phyloP scores from a whole-genome alignment of 2,888 invertebrate genomes.

The Tetranychus piercei region DNA sequence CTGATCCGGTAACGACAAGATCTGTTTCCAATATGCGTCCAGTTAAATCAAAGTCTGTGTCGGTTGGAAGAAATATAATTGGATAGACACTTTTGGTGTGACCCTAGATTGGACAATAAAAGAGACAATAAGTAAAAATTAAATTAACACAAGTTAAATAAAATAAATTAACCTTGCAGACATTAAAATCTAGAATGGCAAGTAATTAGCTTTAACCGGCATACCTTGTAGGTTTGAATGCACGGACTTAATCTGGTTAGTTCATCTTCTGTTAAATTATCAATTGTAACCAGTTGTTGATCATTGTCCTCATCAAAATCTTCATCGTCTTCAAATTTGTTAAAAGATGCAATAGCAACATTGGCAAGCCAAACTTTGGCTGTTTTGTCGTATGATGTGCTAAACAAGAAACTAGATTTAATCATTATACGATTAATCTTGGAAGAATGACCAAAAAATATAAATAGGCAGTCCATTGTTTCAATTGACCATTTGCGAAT shows the following conservation, averaged over 20 bases:
- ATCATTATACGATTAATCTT: slow-evolving; percentile 36
- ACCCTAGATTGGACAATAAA: slow-evolving; percentile 31
- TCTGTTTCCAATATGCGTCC: slow-evolving; percentile 29
- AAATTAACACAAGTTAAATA: neutral
- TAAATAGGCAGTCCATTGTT: slow-evolving; percentile 35
- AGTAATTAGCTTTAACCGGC: neutral
- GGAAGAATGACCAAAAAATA: slow-evolving; percentile 35
- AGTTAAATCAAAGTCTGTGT: slow-evolving; percentile 27
- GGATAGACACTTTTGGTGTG: slow-evolving; percentile 38
- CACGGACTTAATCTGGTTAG: slow-evolving; percentile 8
- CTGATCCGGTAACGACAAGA: slow-evolving; percentile 36
- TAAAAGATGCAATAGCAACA: slow-evolving; percentile 17
- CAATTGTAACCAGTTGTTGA: neutral
- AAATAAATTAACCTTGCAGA: neutral
- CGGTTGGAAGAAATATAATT: slow-evolving; percentile 35
- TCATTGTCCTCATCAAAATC: neutral
- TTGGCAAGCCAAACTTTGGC: slow-evolving; percentile 37
- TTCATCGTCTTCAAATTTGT: neutral
- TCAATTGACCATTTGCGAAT: slow-evolving; percentile 38
- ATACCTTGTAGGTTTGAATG: slow-evolving; percentile 6
- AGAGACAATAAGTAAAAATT: neutral
- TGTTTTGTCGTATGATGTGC: slow-evolving; percentile 30
- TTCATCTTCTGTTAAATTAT: neutral
- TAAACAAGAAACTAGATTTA: slow-evolving; percentile 33
- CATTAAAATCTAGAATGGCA: neutral